These are phyloP conservation scores for Dicranocentrus wangi DNA, from an alignment of 2,888 invertebrate species.

Conservation along the genomic window DNA sequence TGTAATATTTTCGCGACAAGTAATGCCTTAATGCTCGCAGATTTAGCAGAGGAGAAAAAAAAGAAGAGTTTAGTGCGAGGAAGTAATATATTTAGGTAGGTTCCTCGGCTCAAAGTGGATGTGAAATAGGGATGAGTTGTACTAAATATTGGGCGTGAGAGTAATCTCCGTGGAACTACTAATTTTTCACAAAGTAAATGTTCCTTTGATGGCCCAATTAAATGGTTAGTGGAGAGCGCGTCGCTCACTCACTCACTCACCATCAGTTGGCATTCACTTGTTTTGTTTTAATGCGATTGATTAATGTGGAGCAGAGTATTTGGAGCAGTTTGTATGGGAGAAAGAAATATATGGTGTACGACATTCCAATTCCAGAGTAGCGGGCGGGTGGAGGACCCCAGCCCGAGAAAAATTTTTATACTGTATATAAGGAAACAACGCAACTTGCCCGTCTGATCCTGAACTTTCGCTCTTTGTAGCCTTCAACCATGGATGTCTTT, in stretches of 20 bases:
- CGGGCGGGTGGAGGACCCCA: not conserved
- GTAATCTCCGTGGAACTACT: not conserved
- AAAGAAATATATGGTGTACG: not conserved
- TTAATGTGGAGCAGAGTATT: slow-evolving; percentile 19
- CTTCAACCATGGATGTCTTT: slow-evolving; percentile 30
- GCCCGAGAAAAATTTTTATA: not conserved
- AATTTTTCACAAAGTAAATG: slow-evolving; percentile 38
- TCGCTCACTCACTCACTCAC: not conserved
- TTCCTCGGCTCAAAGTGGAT: not conserved
- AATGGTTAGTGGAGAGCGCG: slow-evolving; percentile 25
- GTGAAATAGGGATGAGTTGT: too few relatives aligned
- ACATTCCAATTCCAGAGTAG: not conserved
- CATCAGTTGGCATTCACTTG: not conserved
- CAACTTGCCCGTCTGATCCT: too few relatives aligned
- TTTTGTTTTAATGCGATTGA: not conserved
- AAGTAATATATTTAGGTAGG: too few relatives aligned
- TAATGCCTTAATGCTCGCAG: too few relatives aligned
- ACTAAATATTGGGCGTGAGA: not conserved
- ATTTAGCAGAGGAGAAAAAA: too few relatives aligned
- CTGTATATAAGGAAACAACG: not conserved
- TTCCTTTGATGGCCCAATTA: slow-evolving; percentile 37
- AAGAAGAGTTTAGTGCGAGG: too few relatives aligned
- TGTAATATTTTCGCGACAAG: not conserved
- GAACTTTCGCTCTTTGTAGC: slow-evolving; percentile 45
- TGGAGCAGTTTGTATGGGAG: slow-evolving; percentile 26